These are phyloP conservation scores for Sebastes cheni DNA, from an alignment of 2,797 vertebrate genomes.

Conservation along the genomic window DNA sequence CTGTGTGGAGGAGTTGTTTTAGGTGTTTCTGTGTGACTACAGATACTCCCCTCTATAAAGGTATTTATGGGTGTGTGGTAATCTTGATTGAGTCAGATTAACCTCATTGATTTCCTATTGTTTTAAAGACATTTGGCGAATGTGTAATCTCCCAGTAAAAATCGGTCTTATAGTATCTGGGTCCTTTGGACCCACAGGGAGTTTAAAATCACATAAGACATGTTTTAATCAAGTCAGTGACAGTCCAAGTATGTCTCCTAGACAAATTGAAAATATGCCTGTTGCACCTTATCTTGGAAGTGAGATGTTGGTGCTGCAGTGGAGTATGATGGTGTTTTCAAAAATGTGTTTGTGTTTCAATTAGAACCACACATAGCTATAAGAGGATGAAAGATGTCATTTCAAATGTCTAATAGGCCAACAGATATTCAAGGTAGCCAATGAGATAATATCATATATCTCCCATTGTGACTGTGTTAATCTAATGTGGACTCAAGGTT, in stretches of 20 bases:
- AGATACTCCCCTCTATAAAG: slow-evolving; percentile 12
- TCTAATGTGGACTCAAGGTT: not conserved
- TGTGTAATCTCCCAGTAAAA: not conserved
- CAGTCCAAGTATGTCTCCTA: not conserved
- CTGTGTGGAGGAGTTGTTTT: slow-evolving; percentile 19
- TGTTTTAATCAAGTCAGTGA: not conserved
- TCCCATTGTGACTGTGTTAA: not conserved
- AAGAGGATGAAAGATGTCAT: not conserved
- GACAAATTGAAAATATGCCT: not conserved
- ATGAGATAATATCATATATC: not conserved
- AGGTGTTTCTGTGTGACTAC: slow-evolving; percentile 10
- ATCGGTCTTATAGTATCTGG: not conserved
- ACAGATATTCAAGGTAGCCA: not conserved
- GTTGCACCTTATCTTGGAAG: not conserved
- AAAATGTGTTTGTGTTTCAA: not conserved
- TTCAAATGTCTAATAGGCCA: not conserved
- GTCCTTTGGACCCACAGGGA: no score
- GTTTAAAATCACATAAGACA: not conserved
- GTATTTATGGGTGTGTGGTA: slow-evolving; percentile 1
- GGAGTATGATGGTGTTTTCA: not conserved
- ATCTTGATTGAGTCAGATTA: not conserved
- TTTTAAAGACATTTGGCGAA: not conserved
- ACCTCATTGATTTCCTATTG: not conserved
- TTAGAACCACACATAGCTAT: not conserved
- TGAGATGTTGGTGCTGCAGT: not conserved